A percentile compares a stretch with the other conserved stretches of the same genome.
Conservation (phyloP, 2,888 invertebrate species). For the Pyrgus malvae region DNA sequence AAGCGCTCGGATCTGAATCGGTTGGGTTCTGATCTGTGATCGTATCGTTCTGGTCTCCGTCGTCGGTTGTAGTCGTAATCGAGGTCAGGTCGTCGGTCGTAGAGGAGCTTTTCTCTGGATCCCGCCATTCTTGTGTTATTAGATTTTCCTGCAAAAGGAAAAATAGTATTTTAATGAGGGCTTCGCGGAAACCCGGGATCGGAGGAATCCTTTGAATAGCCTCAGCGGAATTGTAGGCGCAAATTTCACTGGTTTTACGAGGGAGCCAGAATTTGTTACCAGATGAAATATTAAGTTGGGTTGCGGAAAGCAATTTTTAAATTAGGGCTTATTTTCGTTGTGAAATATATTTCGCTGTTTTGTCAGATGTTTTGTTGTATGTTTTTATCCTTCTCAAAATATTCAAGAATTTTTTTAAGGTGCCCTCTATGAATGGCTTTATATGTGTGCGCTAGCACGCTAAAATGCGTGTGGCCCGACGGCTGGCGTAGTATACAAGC, state of each 20-base stretch:
- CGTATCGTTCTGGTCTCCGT: constrained; percentile 43
- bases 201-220: constrained; percentile 28
- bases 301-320: constrained; percentile 24
- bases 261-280: constrained; percentile 19
- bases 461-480: too few relatives aligned
- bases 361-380: too few relatives aligned
- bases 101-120: constrained; percentile 67
- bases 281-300: constrained; percentile 27
- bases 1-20: constrained; percentile 40
- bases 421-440: not conserved
- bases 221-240: constrained; percentile 21
- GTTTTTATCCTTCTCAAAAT: too few relatives aligned
- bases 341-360: constrained; percentile 8
- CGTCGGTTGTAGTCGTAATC: constrained; percentile 55
- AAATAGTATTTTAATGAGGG: constrained; percentile 48
- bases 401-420: not conserved
- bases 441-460: too few relatives aligned
- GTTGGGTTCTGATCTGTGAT: constrained; percentile 29
- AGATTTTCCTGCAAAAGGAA: constrained; percentile 56
- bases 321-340: constrained; percentile 19
- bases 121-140: constrained; percentile 66
- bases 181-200: constrained; percentile 29
- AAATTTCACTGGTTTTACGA: constrained; percentile 24
- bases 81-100: constrained; percentile 61
- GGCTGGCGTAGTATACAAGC: too few relatives aligned